Evolutionary conservation across 2,113 vertebrate genomes (phyloP).

Genomic region (Tetraodon nigroviridis): DNA sequence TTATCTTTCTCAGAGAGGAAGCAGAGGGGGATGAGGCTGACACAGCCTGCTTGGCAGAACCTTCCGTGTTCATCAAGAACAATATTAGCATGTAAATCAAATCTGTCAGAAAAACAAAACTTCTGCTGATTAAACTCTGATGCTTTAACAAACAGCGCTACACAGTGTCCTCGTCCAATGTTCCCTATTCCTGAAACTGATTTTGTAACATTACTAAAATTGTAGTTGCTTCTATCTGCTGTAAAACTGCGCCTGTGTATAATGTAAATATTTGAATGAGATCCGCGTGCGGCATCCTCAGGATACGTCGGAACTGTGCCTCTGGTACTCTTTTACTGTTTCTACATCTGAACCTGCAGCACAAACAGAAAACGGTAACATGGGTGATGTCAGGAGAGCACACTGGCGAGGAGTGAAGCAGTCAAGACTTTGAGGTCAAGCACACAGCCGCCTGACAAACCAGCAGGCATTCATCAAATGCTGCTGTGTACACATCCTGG

Average conservation of each 20-base stretch:
- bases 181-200: too few relatives aligned
- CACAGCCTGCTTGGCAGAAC: slow-evolving; percentile 10
- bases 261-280: not conserved
- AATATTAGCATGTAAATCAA: slow-evolving; percentile 12
- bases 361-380: slow-evolving; percentile 17
- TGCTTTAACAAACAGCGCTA: too few relatives aligned
- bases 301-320: slow-evolving; percentile 5
- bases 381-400: slow-evolving; percentile 5
- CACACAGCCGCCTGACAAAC: slow-evolving; percentile 27
- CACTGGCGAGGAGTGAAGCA: not conserved
- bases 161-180: too few relatives aligned
- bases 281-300: slow-evolving; percentile 5
- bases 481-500: slow-evolving; percentile 62
- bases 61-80: slow-evolving; percentile 29
- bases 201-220: too few relatives aligned
- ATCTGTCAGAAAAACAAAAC: slow-evolving; percentile 20
- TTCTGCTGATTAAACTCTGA: slow-evolving; percentile 18
- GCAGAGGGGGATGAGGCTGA: slow-evolving; percentile 3
- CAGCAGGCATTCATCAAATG: slow-evolving; percentile 55
- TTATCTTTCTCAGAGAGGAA: not conserved
- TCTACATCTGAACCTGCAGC: slow-evolving; percentile 1
- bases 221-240: not conserved
- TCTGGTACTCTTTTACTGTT: not conserved
- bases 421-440: slow-evolving; percentile 36
- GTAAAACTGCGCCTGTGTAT: not conserved